These are phyloP conservation scores for Brachionus manjavacas DNA, from an alignment of 1,140 invertebrate species.

Conservation along the genomic window DNA sequence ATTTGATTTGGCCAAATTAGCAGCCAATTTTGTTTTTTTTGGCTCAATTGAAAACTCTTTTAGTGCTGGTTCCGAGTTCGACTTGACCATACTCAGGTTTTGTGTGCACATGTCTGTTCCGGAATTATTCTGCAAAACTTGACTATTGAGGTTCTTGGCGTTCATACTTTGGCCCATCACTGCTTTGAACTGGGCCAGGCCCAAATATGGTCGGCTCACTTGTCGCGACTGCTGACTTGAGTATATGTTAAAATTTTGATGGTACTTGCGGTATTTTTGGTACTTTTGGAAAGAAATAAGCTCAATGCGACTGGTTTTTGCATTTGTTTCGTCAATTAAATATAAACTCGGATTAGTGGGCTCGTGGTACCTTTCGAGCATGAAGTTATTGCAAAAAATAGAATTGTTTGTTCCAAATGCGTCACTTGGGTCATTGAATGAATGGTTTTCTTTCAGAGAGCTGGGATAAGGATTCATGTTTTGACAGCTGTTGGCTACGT, in stretches of 20 bases:
- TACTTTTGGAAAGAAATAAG: neutral
- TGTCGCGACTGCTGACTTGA: neutral
- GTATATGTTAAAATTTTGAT: neutral
- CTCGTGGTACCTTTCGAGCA: neutral
- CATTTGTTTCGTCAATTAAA: neutral
- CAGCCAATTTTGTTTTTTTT: neutral
- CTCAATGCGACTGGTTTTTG: neutral
- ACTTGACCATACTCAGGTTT: neutral
- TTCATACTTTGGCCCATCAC: neutral
- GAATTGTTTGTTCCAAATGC: neutral
- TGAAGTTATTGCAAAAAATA: neutral
- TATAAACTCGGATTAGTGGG: neutral
- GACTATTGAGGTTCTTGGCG: neutral
- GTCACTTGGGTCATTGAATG: neutral
- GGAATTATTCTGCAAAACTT: neutral
- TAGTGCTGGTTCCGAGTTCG: neutral
- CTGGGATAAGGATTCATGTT: neutral
- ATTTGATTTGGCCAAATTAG: neutral
- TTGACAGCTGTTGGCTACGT: neutral
- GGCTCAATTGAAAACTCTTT: neutral
- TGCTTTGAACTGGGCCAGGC: neutral
- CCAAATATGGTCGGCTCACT: neutral
- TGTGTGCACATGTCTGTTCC: neutral
- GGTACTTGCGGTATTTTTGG: neutral
- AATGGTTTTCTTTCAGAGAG: neutral